These are phyloP conservation scores for Bugulina stolonifera DNA, from an alignment of 2,888 invertebrate species.

Conservation along the genomic window DNA sequence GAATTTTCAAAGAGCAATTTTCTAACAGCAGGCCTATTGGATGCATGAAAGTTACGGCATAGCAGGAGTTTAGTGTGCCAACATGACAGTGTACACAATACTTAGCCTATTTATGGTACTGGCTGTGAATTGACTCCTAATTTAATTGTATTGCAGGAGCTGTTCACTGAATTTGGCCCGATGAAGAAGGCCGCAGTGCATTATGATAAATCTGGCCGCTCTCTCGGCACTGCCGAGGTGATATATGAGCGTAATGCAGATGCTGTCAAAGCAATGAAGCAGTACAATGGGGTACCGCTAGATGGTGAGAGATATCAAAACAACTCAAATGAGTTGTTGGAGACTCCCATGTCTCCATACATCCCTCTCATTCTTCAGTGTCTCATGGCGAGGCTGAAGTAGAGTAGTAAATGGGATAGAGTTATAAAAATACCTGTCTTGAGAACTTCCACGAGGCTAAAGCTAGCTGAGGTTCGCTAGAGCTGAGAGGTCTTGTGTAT, in stretches of 20 bases:
- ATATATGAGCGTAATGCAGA: conserved; percentile 85
- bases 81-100: too few species aligned
- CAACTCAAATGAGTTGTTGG: not conserved
- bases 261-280: conserved; percentile 84
- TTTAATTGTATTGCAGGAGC: conserved; percentile 68
- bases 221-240: conserved; percentile 93
- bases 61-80: too few species aligned
- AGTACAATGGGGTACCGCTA: conserved; percentile 93
- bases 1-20: too few species aligned
- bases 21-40: too few species aligned
- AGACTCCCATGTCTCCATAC: not conserved
- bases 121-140: not conserved
- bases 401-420: not conserved
- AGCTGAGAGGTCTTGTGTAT: too few species aligned
- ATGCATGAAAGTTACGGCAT: too few species aligned
- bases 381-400: not conserved
- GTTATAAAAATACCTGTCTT: too few species aligned
- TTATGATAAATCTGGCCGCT: conserved; percentile 92
- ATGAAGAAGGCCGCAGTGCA: conserved; percentile 90
- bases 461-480: too few species aligned
- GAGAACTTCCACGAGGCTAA: too few species aligned
- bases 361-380: not conserved
- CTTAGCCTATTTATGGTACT: too few species aligned
- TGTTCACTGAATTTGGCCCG: conserved; percentile 94
- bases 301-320: conserved; percentile 76